Conservation (phyloP, 2,797 vertebrate species). For the Amazona finschi region DNA sequence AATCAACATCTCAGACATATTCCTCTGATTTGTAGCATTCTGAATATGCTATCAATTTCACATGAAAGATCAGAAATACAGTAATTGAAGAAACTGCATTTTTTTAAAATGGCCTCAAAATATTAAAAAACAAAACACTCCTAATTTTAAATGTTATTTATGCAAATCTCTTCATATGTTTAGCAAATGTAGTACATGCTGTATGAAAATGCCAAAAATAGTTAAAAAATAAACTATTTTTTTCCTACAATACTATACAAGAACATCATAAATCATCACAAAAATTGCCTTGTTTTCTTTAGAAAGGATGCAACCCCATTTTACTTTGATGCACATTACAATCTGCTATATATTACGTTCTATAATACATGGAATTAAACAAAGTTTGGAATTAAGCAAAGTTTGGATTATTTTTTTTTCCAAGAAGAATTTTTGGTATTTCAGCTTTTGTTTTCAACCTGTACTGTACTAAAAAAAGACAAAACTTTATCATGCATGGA, state of each 20-base stretch:
- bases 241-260: conserved; percentile 1
- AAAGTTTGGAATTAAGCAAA: not conserved
- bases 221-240: conserved; percentile 50
- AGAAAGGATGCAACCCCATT: not conserved
- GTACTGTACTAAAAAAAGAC: not conserved
- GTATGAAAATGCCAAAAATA: conserved; percentile 33
- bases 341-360: conserved; percentile 36
- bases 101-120: conserved; percentile 20
- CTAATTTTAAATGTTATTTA: conserved; percentile 52
- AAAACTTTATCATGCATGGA: not conserved
- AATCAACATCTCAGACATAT: not conserved
- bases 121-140: conserved; percentile 45
- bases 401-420: fast-evolving
- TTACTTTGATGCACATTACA: conserved; percentile 24
- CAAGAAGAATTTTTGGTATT: not conserved
- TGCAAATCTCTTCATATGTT: conserved; percentile 47
- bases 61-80: conserved; percentile 24
- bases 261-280: conserved; percentile 44
- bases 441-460: not conserved
- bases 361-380: not conserved
- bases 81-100: not conserved
- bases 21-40: not conserved
- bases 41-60: conserved; percentile 21
- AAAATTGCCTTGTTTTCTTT: conserved; percentile 19
- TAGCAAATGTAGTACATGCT: conserved; percentile 41